A percentile compares a stretch with the other conserved stretches of the same genome.
These are phyloP conservation scores for Galaxea fascicularis DNA, from an alignment of 92 coral and sea anemone species.

Conservation along the genomic window DNA sequence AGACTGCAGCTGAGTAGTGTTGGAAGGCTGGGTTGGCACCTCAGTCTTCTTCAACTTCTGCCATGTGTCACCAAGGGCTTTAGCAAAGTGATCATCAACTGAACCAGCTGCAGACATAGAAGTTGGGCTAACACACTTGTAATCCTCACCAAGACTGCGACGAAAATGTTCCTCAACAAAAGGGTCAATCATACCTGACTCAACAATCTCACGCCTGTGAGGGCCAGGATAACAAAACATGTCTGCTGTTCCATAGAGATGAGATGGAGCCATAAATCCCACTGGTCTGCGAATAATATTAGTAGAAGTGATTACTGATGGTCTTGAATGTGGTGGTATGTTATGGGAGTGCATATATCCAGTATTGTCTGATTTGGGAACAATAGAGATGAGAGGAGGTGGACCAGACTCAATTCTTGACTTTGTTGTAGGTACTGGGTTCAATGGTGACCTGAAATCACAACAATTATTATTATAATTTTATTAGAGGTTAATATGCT, in stretches of 20 bases:
- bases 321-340: slow-evolving; percentile 79
- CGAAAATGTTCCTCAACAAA: slow-evolving; percentile 99
- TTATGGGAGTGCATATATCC: slow-evolving; percentile 65
- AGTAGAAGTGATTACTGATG: slow-evolving; percentile 98
- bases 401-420: slow-evolving; percentile 87
- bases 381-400: slow-evolving; percentile 91
- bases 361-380: slow-evolving; percentile 74
- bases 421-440: slow-evolving; percentile 80
- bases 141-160: slow-evolving; percentile 95
- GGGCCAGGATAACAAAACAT: slow-evolving; percentile 65
- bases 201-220: slow-evolving; percentile 86
- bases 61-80: slow-evolving; percentile 95
- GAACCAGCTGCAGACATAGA: slow-evolving; percentile 87
- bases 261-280: slow-evolving; percentile 76
- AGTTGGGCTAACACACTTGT: slow-evolving; percentile 86
- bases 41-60: slow-evolving; percentile 72
- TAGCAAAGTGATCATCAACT: slow-evolving; percentile 99
- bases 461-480: neutral
- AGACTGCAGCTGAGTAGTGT: slow-evolving; percentile 75
- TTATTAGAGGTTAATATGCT: no score
- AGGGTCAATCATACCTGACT: slow-evolving; percentile 89
- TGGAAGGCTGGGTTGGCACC: slow-evolving; percentile 51
- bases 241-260: slow-evolving; percentile 56
- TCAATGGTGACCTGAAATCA: slow-evolving; percentile 79
- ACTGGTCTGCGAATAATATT: slow-evolving; percentile 91